These are phyloP conservation scores for Zygogramma bicolorata DNA, from an alignment of 2,888 invertebrate genomes.

Conservation along the genomic window DNA sequence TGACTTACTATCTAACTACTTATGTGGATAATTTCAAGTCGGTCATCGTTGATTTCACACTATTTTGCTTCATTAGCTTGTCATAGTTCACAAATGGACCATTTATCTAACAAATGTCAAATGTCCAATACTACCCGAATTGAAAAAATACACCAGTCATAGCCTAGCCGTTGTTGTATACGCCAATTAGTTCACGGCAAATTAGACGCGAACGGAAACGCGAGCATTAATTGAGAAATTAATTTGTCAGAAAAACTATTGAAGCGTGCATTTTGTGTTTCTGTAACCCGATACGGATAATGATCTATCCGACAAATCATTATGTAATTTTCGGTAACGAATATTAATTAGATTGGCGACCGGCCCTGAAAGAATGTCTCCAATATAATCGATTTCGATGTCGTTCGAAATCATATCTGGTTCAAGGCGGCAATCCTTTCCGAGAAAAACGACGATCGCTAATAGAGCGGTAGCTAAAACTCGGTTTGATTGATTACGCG, in stretches of 20 bases:
- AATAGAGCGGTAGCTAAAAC: not conserved
- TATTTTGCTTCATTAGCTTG: too few relatives aligned
- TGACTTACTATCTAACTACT: too few relatives aligned
- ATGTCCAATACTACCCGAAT: not conserved
- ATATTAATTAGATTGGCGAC: conserved; percentile 6
- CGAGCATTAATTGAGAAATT: conserved; percentile 4
- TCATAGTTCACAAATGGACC: not conserved
- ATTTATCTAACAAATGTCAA: not conserved
- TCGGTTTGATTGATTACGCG: not conserved
- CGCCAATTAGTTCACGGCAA: conserved; percentile 2
- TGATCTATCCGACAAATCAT: conserved; percentile 12
- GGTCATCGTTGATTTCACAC: too few relatives aligned
- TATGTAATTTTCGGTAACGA: conserved; percentile 17
- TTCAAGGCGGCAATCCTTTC: conserved; percentile 5
- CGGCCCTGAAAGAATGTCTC: not conserved
- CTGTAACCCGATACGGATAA: conserved; percentile 7
- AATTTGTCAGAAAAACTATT: conserved; percentile 14
- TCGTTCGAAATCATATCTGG: not conserved
- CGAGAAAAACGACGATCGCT: not conserved
- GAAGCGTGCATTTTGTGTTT: conserved; percentile 11
- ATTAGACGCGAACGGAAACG: not conserved
- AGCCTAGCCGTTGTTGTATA: not conserved
- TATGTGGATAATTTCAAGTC: too few relatives aligned
- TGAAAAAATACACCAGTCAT: not conserved
- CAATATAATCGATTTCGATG: not conserved